These are phyloP conservation scores for Henicopernis longicauda DNA, from an alignment of 2,113 vertebrate species.

Conservation along the genomic window DNA sequence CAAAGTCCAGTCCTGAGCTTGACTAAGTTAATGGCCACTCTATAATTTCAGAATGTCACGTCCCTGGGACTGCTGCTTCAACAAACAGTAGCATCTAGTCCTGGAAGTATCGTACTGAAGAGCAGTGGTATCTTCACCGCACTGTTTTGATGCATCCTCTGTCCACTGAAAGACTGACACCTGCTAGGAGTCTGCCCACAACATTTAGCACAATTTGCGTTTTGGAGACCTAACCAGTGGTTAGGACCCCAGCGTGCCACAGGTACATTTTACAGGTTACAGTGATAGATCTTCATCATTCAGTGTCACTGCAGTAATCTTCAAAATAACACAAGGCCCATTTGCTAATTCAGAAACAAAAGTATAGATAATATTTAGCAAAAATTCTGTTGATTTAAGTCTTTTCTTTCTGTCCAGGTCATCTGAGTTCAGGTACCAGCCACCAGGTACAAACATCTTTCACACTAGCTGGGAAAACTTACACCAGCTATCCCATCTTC, in stretches of 20 bases:
- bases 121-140: neutral
- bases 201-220: neutral
- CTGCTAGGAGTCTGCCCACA: neutral
- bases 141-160: neutral
- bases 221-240: neutral
- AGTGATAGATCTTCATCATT: neutral
- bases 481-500: neutral
- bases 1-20: neutral
- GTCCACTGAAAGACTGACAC: neutral
- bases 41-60: neutral
- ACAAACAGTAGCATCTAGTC: neutral
- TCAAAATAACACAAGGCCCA: neutral
- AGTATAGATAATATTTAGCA: neutral
- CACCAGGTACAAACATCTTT: neutral
- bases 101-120: neutral
- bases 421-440: neutral
- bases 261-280: neutral
- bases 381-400: neutral
- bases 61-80: neutral
- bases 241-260: neutral
- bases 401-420: neutral
- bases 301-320: neutral
- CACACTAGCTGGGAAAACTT: neutral
- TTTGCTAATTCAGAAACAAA: neutral
- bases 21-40: neutral